Conservation (phyloP, 1,140 invertebrate species). For the Calephelis nemesis region DNA sequence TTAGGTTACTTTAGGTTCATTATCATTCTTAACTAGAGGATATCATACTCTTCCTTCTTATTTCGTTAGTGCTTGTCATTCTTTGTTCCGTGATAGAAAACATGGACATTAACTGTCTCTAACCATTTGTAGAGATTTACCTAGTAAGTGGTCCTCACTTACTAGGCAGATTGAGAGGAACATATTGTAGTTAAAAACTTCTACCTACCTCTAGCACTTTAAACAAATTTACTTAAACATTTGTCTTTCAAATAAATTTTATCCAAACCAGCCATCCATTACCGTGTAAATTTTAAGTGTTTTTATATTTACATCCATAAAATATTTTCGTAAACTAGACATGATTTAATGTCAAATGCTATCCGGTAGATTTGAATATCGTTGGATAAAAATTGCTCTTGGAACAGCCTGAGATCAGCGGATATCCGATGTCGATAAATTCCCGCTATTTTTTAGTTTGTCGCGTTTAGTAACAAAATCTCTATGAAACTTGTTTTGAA, state of each 20-base stretch:
- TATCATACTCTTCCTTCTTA: too few relatives aligned
- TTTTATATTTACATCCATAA: constrained; percentile 23
- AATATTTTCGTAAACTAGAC: constrained; percentile 24
- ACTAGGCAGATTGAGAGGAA: too few relatives aligned
- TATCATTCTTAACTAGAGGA: too few relatives aligned
- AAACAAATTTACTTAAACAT: too few relatives aligned
- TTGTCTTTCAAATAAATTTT: constrained; percentile 17
- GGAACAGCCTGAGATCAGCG: constrained; percentile 35
- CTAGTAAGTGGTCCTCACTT: too few relatives aligned
- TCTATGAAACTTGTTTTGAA: constrained; percentile 21
- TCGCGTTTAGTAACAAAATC: constrained; percentile 18
- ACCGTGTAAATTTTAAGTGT: constrained; percentile 14
- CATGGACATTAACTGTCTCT: too few relatives aligned
- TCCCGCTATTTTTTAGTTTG: constrained; percentile 20
- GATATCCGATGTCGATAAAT: constrained; percentile 46
- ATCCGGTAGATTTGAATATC: constrained; percentile 48
- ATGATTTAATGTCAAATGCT: constrained; percentile 38
- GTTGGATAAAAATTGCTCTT: constrained; percentile 33
- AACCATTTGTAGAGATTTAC: too few relatives aligned
- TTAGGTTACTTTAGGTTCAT: too few relatives aligned
- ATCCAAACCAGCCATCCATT: not conserved
- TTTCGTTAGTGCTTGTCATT: too few relatives aligned
- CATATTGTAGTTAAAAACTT: too few relatives aligned
- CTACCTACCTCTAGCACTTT: too few relatives aligned
- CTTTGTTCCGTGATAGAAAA: too few relatives aligned